Percentiles rank a stretch among this genome's conserved stretches.
phyloP scores from a whole-genome alignment of 1,140 invertebrate species.

The Nasonia giraulti region DNA sequence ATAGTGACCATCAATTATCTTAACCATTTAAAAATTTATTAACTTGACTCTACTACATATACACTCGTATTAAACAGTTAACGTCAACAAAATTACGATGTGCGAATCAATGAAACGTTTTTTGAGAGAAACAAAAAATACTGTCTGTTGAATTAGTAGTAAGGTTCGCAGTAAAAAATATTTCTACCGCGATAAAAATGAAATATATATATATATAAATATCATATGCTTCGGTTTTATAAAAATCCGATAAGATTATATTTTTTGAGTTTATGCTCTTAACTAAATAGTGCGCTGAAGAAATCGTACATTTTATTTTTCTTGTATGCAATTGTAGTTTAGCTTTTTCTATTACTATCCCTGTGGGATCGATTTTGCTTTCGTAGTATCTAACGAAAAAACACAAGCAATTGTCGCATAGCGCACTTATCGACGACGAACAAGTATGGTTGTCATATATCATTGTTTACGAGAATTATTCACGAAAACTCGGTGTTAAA shows the following conservation, averaged over 20 bases:
- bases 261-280: conserved; percentile 8
- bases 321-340: conserved; percentile 28
- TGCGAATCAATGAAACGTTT: neutral
- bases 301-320: conserved; percentile 39
- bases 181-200: conserved; percentile 29
- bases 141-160: neutral
- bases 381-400: conserved; percentile 26
- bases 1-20: neutral
- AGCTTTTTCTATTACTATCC: conserved; percentile 34
- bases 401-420: neutral
- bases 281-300: conserved; percentile 16
- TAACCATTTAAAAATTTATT: conserved; percentile 19
- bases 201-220: neutral
- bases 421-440: conserved; percentile 20
- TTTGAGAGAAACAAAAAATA: neutral
- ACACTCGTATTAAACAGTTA: conserved; percentile 19
- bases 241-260: conserved; percentile 28
- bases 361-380: conserved; percentile 37
- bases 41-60: conserved; percentile 10
- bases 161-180: conserved; percentile 4
- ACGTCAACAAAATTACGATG: conserved; percentile 7
- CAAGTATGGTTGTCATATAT: conserved; percentile 34
- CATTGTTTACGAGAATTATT: conserved; percentile 11
- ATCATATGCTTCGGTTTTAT: conserved; percentile 45
- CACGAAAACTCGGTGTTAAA: neutral